Evolutionary conservation across 2,113 vertebrate species (phyloP).

Genomic region (Pterophyllum scalare): DNA sequence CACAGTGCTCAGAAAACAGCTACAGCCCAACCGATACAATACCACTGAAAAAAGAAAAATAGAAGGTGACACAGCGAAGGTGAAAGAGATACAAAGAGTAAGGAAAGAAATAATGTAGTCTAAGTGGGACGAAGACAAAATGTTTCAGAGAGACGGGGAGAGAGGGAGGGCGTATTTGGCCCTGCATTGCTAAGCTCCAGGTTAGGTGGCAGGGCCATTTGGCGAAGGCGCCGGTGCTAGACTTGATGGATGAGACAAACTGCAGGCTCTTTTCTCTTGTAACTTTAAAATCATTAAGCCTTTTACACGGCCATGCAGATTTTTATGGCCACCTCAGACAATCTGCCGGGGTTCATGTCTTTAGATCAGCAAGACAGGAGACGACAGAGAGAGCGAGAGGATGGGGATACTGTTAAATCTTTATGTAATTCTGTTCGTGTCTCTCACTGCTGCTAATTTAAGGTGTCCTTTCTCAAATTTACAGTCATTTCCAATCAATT

Average conservation of each 20-base stretch:
- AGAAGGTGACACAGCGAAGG: not conserved
- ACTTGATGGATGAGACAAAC: slow-evolving; percentile 81
- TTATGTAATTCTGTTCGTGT: slow-evolving; percentile 8
- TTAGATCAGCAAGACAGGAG: slow-evolving; percentile 35
- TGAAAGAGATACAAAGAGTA: slow-evolving; percentile 21
- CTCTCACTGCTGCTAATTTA: not conserved
- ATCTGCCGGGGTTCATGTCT: slow-evolving; percentile 51
- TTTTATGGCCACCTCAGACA: slow-evolving; percentile 77
- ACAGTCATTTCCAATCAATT: not conserved
- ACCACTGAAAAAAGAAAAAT: not conserved
- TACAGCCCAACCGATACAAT: not conserved
- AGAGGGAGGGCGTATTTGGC: slow-evolving; percentile 27
- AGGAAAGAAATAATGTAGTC: slow-evolving; percentile 17
- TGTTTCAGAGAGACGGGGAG: slow-evolving; percentile 6
- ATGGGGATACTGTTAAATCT: not conserved
- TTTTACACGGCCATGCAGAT: slow-evolving; percentile 78
- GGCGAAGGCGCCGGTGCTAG: slow-evolving; percentile 69
- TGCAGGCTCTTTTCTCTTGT: slow-evolving; percentile 78
- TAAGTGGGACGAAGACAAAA: slow-evolving; percentile 29
- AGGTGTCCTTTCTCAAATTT: not conserved
- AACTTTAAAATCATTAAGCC: slow-evolving; percentile 86
- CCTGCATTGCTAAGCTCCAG: slow-evolving; percentile 47
- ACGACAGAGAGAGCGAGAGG: not conserved
- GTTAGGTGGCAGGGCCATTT: slow-evolving; percentile 80
- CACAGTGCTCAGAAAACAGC: not conserved